A percentile compares a stretch with the other conserved stretches of the same genome.
Conservation (phyloP, 1,140 invertebrate species). For the Campoletis sonorensis region DNA sequence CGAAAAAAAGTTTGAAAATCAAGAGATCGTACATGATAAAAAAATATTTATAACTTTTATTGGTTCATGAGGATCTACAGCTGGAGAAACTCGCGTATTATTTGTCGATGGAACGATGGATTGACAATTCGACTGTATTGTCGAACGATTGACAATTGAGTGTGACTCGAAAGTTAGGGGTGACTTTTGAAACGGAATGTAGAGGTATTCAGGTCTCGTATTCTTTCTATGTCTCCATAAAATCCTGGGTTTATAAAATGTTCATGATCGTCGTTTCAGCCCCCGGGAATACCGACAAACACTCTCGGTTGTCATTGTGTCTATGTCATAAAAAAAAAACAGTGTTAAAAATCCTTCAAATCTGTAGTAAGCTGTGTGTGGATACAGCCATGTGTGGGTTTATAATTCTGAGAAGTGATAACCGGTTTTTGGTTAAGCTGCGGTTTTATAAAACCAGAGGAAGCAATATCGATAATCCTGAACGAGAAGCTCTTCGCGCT, state of each 20-base stretch:
- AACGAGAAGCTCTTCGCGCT: not conserved
- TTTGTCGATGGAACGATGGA: no score
- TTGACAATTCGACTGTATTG: no score
- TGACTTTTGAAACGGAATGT: no score
- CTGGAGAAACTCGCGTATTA: no score
- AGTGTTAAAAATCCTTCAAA: not conserved
- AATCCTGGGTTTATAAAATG: not conserved
- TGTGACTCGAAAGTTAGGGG: not conserved
- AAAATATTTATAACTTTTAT: no score
- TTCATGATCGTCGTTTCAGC: not conserved
- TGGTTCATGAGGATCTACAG: no score
- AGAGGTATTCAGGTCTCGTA: not conserved
- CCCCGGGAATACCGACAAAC: not conserved
- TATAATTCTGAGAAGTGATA: constrained; percentile 14
- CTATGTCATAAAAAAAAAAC: not conserved
- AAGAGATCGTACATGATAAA: no score
- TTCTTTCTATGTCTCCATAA: not conserved
- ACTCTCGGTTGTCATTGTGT: not conserved
- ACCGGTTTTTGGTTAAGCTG: constrained; percentile 18
- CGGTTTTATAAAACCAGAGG: not conserved
- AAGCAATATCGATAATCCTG: constrained; percentile 23
- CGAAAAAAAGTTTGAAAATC: no score
- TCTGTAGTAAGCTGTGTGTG: not conserved
- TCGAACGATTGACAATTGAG: no score
- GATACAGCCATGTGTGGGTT: not conserved